Percentiles rank a stretch among this genome's conserved stretches.
Evolutionary conservation across 2,797 vertebrate genomes (phyloP).

Genomic region (Sebastes nivosus): DNA sequence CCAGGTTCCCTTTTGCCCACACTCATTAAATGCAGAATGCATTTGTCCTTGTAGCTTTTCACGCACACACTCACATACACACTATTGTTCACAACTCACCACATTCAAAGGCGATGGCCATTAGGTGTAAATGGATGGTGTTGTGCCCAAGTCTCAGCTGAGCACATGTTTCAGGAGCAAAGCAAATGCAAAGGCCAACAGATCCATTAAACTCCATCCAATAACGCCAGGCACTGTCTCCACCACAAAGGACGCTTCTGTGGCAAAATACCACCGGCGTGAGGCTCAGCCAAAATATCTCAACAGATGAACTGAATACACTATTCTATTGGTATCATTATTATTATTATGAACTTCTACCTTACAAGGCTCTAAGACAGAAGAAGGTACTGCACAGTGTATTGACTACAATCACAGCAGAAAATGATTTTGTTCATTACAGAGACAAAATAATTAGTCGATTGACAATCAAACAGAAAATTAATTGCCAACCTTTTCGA

Average conservation of each 20-base stretch:
- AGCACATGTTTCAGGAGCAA: slow-evolving; percentile 69
- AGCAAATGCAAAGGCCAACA: slow-evolving; percentile 70
- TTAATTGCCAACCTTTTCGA: background rate
- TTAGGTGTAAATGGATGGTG: slow-evolving; percentile 84
- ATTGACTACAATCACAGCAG: background rate
- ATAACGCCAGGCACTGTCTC: slow-evolving; percentile 38
- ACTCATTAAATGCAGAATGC: slow-evolving; percentile 85
- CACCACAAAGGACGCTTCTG: slow-evolving; percentile 26
- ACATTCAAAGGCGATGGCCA: slow-evolving; percentile 71
- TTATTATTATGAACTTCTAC: background rate
- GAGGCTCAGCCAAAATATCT: slow-evolving; percentile 27
- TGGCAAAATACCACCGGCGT: slow-evolving; percentile 22
- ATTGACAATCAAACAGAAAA: background rate
- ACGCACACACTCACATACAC: slow-evolving; percentile 60
- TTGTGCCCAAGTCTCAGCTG: slow-evolving; percentile 72
- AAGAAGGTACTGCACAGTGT: background rate
- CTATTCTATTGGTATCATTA: background rate
- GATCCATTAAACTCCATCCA: slow-evolving; percentile 71
- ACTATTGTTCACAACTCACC: slow-evolving; percentile 73
- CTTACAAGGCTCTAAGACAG: background rate
- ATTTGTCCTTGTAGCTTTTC: slow-evolving; percentile 84
- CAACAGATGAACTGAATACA: background rate
- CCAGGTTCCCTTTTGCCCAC: slow-evolving; percentile 82
- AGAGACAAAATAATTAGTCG: background rate
- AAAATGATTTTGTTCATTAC: background rate